phyloP scores from a whole-genome alignment of 2,797 vertebrate species.

The Hypotaenidia okinawae region DNA sequence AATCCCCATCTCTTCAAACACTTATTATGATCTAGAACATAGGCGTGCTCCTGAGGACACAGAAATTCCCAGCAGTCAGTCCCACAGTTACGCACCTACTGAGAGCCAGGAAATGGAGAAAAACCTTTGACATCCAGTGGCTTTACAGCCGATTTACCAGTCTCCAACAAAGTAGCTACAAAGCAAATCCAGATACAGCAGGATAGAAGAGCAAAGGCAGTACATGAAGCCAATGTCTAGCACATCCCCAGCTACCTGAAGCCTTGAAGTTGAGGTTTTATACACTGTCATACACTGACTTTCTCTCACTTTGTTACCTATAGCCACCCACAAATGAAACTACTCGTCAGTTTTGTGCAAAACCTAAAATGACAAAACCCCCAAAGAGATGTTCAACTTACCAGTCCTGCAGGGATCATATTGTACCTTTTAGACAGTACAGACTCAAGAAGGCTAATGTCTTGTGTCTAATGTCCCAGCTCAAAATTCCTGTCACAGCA shows the following conservation, averaged over 20 bases:
- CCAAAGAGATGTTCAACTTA: neutral
- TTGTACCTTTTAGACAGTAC: neutral
- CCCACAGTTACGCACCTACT: neutral
- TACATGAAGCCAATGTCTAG: neutral
- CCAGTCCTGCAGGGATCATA: neutral
- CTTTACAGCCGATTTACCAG: neutral
- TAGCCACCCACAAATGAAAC: neutral
- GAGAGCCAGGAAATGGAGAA: neutral
- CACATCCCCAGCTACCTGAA: neutral
- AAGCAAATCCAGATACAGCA: neutral
- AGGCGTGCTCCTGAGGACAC: neutral
- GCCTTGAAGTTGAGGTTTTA: neutral
- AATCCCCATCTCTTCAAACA: neutral
- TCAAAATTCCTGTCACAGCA: neutral
- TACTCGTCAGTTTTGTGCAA: neutral
- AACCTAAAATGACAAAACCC: neutral
- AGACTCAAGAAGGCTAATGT: neutral
- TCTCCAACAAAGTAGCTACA: neutral
- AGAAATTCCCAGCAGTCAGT: neutral
- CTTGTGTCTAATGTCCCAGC: neutral
- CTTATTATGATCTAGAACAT: neutral
- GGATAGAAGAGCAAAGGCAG: neutral
- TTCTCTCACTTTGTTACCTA: neutral
- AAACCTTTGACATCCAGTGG: neutral
- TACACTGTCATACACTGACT: neutral